A percentile compares a stretch with the other conserved stretches of the same genome.
These are phyloP conservation scores for Chlorodrepanis virens DNA, from an alignment of 2,113 vertebrate genomes.

Conservation along the genomic window DNA sequence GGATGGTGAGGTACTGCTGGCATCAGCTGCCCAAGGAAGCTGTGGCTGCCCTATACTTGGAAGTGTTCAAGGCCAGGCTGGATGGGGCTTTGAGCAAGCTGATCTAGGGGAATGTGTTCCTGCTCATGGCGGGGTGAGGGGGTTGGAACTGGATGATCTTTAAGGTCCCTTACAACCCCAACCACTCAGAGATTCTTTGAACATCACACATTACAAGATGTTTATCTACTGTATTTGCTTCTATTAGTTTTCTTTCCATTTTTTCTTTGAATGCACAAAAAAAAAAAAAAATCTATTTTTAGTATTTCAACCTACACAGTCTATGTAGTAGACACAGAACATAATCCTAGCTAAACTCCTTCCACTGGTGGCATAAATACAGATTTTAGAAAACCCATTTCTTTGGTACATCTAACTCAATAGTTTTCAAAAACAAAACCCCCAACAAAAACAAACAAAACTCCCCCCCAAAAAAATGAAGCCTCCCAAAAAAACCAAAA, in stretches of 20 bases:
- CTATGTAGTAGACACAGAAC: neutral
- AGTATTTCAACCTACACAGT: neutral
- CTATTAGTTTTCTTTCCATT: neutral
- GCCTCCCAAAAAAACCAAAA: too few species aligned
- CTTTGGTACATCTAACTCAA: neutral
- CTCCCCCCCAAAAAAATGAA: too few species aligned
- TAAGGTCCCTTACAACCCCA: neutral
- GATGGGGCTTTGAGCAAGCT: neutral
- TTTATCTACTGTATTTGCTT: neutral
- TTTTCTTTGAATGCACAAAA: neutral
- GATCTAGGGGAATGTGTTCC: too few species aligned
- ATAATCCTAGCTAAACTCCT: neutral
- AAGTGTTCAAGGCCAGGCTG: neutral
- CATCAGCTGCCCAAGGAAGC: neutral
- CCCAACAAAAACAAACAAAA: neutral
- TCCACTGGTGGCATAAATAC: neutral
- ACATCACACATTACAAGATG: neutral
- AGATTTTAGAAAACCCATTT: neutral
- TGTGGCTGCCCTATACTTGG: neutral
- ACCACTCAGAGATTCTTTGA: neutral
- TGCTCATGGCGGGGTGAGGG: accelerated
- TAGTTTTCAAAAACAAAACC: neutral
- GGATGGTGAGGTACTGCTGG: neutral
- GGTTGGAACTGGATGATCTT: neutral
- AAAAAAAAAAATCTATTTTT: neutral